phyloP scores from a whole-genome alignment of 2,888 invertebrate species.

The Amiota minor region DNA sequence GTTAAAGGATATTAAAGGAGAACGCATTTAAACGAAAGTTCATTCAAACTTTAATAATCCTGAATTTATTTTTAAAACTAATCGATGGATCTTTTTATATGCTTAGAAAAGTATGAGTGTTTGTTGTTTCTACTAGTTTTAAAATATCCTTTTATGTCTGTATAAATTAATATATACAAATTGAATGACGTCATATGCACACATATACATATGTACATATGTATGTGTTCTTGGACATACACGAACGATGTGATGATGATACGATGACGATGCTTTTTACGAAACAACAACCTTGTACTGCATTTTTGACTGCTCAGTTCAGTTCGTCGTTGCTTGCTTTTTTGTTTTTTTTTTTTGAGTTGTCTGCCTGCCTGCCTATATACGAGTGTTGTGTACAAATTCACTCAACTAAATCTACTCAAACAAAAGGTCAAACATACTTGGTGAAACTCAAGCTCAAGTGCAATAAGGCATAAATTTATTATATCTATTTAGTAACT shows the following conservation, averaged over 20 bases:
- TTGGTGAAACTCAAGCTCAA: no score
- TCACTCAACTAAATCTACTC: neutral
- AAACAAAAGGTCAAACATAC: neutral
- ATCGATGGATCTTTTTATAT: neutral
- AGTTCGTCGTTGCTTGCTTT: no score
- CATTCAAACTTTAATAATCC: neutral
- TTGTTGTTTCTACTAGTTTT: no score
- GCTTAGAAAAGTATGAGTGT: neutral
- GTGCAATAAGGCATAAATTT: no score
- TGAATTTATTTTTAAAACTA: neutral
- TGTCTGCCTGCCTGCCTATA: no score
- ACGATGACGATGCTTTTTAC: no score
- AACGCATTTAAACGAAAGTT: neutral
- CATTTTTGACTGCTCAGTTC: neutral
- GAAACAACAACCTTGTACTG: slow-evolving; percentile 18
- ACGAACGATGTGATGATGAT: neutral
- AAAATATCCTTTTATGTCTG: neutral
- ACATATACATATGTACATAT: neutral
- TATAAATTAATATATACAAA: neutral
- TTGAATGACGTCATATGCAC: slow-evolving; percentile 21
- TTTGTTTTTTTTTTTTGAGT: no score
- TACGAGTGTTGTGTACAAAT: neutral
- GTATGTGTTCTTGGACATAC: neutral
- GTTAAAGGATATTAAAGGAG: neutral
- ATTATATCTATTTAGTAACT: no score